Evolutionary conservation across 2,888 invertebrate genomes (phyloP), one percentile per base, ranked within the genome.

Genomic region (Lepidochrysops patricia): DNA sequence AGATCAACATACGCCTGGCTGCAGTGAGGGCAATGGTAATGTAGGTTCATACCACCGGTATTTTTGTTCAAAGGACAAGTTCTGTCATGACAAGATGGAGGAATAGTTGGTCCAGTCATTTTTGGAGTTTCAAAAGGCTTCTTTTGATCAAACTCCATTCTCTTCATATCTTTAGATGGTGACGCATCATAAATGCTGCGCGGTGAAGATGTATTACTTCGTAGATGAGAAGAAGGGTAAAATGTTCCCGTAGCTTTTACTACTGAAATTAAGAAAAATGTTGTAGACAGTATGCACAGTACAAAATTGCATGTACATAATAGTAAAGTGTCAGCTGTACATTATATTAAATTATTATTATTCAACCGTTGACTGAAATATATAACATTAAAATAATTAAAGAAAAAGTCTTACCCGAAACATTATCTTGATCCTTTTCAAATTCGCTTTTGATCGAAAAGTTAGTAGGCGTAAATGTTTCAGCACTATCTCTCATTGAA

Each of bases 211-310:
- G 91, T 80, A 68, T 90, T 90, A 84, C 90, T 90, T 77, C 91
- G 79, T 75, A 89, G 81, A 63, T 89, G 89, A 70, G 94, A 95
- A 73, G 96, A 92, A 77, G 97, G 97, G 89, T 95, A 96, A 91
- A 95, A 97, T 82, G 96, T 96, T 84, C 97, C 96, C 76, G 95
- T 93, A 86, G 96, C 95, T 93, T 96, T 96, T 91, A 97, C 95
- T 91, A 96, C 94, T 95, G 93, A 90, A 93, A 93, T 75, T 62
- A 85, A 82, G 63, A 73, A 67, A 67, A 66, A 66, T 63, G 63
- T 66, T 68, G 60, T 59, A 59, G 61, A 61, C 43, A 43, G 9
- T 1, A 19, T 43, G 43, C 12, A n/a, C n/a, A 19, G 13, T 12
- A 3, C 19, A 12, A 4, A 9, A 43, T 0, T 19, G n/a, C n/a